Base-by-base conservation (phyloP, 2,113 vertebrate genomes). In the Lethenteron reissneri region DNA sequence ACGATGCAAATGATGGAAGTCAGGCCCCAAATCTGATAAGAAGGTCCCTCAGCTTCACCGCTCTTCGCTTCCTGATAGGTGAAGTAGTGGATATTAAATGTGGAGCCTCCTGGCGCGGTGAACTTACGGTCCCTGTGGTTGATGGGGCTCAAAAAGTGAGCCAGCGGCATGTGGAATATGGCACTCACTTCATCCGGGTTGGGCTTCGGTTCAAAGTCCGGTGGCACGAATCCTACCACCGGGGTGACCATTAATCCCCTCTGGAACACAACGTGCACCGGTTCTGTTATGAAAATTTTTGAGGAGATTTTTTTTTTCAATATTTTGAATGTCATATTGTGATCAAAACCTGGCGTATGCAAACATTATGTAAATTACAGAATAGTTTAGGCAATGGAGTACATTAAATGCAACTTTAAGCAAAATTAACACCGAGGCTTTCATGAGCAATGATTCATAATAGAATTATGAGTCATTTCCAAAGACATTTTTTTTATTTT, bases 151-250 rank as follows among this genome's bases (percentile, higher is more conserved):
- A 84, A 70, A 72, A 97, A 97, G 71, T 88, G 84, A 11, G 85
- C 83, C 82, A 97, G 60, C 0, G 94, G 91, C 56, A 90, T 78
- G 0, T 83, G 56, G 77, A 97, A 96, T 57, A 87, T 88, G 0
- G 83, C 76, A 0, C 85, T 87, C 70, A 97, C 94, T 83, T 97
- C 92, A 2, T 76, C 81, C 1, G 87, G 83, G 75, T 92, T 94
- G 9, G 85, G 85, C 72, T 70, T 41, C 10, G 84, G 80, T 71
- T 78, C 75, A 76, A 94, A 97, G 1, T 82, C 78, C 17, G 83
- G 84, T 0, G 87, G 81, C 75, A 97, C 81, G 76, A 97, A 87
- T 71, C 84, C 87, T 64, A 91, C 85, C 59, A 97, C 87, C 1
- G 91, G 88, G 2, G 85, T 90, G 74, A 95, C 76, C 79, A 88